Base-by-base conservation (phyloP, 2,113 vertebrate species). In the Ictalurus furcatus region DNA sequence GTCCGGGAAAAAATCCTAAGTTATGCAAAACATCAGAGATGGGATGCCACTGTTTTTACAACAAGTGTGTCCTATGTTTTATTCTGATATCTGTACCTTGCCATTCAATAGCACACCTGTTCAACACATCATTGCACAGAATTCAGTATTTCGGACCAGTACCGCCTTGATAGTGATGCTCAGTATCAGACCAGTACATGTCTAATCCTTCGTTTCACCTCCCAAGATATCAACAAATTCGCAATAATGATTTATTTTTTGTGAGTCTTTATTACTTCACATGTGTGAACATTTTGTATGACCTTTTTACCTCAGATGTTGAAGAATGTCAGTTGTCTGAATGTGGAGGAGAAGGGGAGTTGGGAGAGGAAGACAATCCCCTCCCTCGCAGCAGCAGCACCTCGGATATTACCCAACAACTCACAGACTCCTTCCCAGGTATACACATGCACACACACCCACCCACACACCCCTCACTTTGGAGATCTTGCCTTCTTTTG, bases 361-460 rank as follows among this genome's bases (percentile, higher is more conserved):
- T 94, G n/a, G 90, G 90, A 6, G 93, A 96, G 2, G 96, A 94
- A 34, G 97, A 97, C 25, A 95, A 91, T 93, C 98, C 87, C 87
- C 96, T 92, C 92, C 94, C 95, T 2, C 97, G 97, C 61, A 99
- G 98, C 89, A 98, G 97, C 93, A 99, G 98, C 94, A 96, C 97
- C 37, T 98, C 98, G 0, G 98, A 99, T 90, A 96, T 99, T 93
- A 93, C 96, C 23, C 97, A 98, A 84, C 96, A 96, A 1, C 93
- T 95, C 58, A 94, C 95, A 12, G 96, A 97, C 25, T 91, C 95
- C 56, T 93, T 97, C 56, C 97, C 96, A 95, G 97, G 97, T 98
- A 95, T 0, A 54, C 9, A 44, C 14, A 44, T 28, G 34, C 34
- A 63, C 71, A 81, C 74, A 84, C 65, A 85, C 19, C n/a, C 25